phyloP scores from a whole-genome alignment of 2,113 vertebrate genomes.

The Isurus oxyrinchus region DNA sequence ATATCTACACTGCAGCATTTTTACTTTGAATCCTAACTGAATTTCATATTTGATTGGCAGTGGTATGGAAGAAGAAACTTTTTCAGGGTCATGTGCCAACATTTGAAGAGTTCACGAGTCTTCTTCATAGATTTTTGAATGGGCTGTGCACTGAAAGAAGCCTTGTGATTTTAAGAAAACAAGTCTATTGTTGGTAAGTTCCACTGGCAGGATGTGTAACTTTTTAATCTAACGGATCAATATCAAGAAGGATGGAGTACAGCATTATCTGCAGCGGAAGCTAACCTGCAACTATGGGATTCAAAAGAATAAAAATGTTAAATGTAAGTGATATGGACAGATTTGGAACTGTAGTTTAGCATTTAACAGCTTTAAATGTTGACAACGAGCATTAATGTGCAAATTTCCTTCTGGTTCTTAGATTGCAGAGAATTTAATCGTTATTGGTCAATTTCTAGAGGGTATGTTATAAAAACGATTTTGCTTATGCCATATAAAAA shows the following conservation, averaged over 20 bases:
- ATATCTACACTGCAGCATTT: background rate
- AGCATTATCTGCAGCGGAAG: background rate
- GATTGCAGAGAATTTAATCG: background rate
- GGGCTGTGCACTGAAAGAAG: background rate
- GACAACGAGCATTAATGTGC: background rate
- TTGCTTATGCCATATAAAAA: background rate
- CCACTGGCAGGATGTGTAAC: background rate
- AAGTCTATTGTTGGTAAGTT: background rate
- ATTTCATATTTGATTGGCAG: background rate
- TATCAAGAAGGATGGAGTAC: background rate
- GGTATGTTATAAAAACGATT: background rate
- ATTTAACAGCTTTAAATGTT: background rate
- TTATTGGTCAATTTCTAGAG: background rate
- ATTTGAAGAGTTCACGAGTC: background rate
- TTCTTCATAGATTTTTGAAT: background rate
- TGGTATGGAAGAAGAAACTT: background rate
- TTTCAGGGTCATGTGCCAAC: background rate
- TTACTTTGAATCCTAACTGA: background rate
- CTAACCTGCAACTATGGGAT: background rate
- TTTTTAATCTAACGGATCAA: background rate
- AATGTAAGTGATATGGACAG: background rate
- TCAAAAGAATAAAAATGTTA: background rate
- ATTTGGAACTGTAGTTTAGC: background rate
- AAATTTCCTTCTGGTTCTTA: background rate
- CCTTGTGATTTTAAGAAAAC: background rate